Evolutionary conservation across 2,113 vertebrate genomes (phyloP).

Genomic region (Murina feae): DNA sequence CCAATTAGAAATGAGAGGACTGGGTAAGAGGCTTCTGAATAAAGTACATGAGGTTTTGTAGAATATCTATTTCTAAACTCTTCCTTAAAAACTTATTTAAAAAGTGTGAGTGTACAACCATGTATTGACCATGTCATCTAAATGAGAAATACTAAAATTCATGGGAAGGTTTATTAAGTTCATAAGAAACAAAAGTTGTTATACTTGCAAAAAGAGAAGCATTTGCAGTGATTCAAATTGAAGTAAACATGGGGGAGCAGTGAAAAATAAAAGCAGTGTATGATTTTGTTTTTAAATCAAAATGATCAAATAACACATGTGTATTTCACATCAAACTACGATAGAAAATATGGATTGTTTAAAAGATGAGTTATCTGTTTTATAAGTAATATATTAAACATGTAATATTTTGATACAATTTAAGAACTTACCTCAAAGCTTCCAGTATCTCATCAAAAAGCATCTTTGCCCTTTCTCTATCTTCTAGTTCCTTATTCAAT

Average conservation of each 20-base stretch:
- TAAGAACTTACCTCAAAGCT: slow-evolving; percentile 53
- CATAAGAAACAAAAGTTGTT: not conserved
- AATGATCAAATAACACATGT: not conserved
- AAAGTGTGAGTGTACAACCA: not conserved
- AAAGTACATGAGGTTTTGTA: not conserved
- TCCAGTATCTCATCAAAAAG: not conserved
- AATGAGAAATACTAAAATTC: slow-evolving; percentile 4
- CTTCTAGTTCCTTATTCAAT: not conserved
- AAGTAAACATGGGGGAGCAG: not conserved
- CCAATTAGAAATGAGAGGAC: not conserved
- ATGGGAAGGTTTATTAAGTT: not conserved
- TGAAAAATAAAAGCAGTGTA: not conserved
- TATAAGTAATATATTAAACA: not conserved
- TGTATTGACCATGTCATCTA: not conserved
- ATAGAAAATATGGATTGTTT: not conserved
- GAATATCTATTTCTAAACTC: not conserved
- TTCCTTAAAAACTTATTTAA: not conserved
- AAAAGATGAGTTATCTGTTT: not conserved
- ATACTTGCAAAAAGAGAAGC: not conserved
- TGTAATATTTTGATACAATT: not conserved
- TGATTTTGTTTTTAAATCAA: not conserved
- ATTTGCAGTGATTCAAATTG: not conserved
- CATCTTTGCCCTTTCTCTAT: slow-evolving; percentile 14
- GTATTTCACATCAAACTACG: not conserved
- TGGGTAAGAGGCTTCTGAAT: not conserved